A percentile compares a stretch with the other conserved stretches of the same genome.
Evolutionary conservation across 2,797 vertebrate species (phyloP).

Genomic region (Spea hammondii): DNA sequence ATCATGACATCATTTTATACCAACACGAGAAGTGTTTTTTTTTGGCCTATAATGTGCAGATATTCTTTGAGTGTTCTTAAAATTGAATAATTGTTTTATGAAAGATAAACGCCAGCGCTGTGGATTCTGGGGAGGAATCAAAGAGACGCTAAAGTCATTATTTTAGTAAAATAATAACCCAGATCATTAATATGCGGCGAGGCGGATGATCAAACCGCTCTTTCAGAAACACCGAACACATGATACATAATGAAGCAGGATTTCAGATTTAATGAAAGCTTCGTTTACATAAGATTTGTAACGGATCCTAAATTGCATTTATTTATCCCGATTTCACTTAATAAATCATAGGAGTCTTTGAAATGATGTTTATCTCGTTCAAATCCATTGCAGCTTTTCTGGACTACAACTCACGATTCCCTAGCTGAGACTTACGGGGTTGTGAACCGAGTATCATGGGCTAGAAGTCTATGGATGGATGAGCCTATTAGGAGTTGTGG

Average conservation of each 20-base stretch:
- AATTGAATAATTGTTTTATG: no score
- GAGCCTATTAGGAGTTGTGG: no score
- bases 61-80: no score
- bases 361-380: conserved; percentile 75
- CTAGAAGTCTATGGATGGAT: no score
- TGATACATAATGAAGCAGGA: conserved; percentile 66
- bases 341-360: conserved; percentile 70
- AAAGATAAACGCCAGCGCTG: neutral
- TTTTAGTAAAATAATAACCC: conserved; percentile 13
- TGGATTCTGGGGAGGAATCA: conserved; percentile 7
- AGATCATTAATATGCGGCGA: conserved; percentile 61
- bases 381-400: conserved; percentile 62
- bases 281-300: conserved; percentile 67
- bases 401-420: no score
- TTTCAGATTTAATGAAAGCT: conserved; percentile 67
- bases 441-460: no score
- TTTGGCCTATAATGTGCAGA: no score
- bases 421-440: no score
- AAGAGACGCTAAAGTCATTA: neutral
- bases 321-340: conserved; percentile 65
- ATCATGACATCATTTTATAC: no score
- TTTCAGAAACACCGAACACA: conserved; percentile 69
- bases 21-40: no score
- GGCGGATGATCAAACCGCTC: conserved; percentile 63
- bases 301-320: conserved; percentile 71